Evolutionary conservation across 2,113 vertebrate genomes (phyloP), one percentile per base, ranked within the genome.

Genomic region (Natator depressus): DNA sequence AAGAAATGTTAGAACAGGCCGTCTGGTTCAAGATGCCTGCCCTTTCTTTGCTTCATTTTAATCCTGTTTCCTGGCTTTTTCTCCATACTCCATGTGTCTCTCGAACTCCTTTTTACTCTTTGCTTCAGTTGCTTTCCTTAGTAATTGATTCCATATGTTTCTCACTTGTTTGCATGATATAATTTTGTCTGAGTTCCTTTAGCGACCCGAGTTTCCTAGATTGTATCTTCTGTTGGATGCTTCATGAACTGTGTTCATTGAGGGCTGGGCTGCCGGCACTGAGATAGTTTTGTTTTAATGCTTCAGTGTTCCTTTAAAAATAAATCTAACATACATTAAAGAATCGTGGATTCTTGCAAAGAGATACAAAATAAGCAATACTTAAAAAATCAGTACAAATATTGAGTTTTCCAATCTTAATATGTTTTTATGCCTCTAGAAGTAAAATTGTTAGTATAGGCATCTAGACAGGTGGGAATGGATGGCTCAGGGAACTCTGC

Each of bases 111-210:
- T 92, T 88, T 90, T 94, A 80, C n/a, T 84, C 88, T 86, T 89
- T 55, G 54, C n/a, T 83, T 91, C 65, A 90, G 20, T 72, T 95
- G 91, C 76, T 94, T 92, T 95, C 81, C 84, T 65, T 35, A 75
- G 16, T 87, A 94, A 96, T 87, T 91, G 25, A 75, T 90, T 86
- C 96, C 96, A 81, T 79, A 53, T 93, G 93, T 93, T 96, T 95
- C 86, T 88, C 92, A 86, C 46, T 72, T 89, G 80, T 94, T 91
- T 95, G 84, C 12, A 2, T 65, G 46, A 89, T 89, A 78, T 54
- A 31, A 46, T 35, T 89, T 92, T 86, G 59, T 62, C 4, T 42
- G 53, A 46, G 51, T 88, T 83, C 89, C 92, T 94, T 95, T 88
- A 24, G 5, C 93, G 91, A 88, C 84, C 69, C 75, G 38, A 51